Conservation (phyloP, 2,113 vertebrate species). For the Mormoops blainvillei region DNA sequence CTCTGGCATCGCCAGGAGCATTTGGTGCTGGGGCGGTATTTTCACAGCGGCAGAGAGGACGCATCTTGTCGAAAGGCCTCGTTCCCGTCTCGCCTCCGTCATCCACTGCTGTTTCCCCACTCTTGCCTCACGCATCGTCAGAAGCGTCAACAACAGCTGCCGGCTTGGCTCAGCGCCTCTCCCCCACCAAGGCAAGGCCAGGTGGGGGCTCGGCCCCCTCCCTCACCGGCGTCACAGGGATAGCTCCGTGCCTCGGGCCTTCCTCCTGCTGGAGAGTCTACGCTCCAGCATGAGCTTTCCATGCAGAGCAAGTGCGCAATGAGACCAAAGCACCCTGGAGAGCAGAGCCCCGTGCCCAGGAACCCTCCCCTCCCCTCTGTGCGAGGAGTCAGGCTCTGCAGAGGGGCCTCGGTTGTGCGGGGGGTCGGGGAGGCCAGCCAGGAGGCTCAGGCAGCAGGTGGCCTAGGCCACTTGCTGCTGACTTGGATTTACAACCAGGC, state of each 20-base stretch:
- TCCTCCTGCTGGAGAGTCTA: background rate
- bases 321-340: background rate
- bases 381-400: background rate
- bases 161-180: background rate
- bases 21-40: slow-evolving; percentile 46
- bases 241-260: no score
- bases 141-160: background rate
- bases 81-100: background rate
- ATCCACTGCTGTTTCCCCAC: slow-evolving; percentile 7
- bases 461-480: no score
- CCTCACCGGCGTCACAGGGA: background rate
- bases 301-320: background rate
- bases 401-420: background rate
- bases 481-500: background rate
- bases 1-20: slow-evolving; percentile 34
- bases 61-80: slow-evolving; percentile 25
- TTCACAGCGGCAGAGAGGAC: slow-evolving; percentile 50
- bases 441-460: background rate
- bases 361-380: no score
- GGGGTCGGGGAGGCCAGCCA: background rate
- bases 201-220: background rate
- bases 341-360: background rate
- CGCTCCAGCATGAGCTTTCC: background rate
- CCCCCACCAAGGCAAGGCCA: background rate
- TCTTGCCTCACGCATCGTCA: background rate